Evolutionary conservation across 2,113 vertebrate genomes (phyloP), one percentile per base, ranked within the genome.

Genomic region (Noturus placidus): DNA sequence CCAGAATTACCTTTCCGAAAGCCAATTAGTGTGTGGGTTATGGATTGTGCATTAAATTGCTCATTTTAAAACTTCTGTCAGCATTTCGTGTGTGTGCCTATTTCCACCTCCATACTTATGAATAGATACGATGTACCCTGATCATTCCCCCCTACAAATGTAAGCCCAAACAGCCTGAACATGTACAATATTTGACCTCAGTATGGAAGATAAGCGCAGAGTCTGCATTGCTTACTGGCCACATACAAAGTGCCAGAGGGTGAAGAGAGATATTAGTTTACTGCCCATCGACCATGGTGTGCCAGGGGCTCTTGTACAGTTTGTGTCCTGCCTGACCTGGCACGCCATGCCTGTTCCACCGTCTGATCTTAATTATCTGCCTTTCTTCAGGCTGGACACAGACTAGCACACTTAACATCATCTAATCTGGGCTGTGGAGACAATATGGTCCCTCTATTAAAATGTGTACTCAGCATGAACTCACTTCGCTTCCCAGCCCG

Each of bases 381-480:
- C 30, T 81, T 80, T 86, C 72, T 52, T 70, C 83, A 82, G 54
- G 61, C 89, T 92, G 91, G 91, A 91, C 86, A 20, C 63, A 25
- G 38, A 91, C 83, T 87, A 89, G 89, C 17, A 4, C 88, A 89
- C 90, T 30, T 69, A 91, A 80, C 87, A 86, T 80, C 52, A 78
- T 91, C 84, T 89, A 88, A 92, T 93, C 93, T 76, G 88, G 56
- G 63, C 38, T 56, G 67, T 69, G 85, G 84, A 92, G 90, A 80
- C 84, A 90, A 91, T 91, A 89, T 92, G 79, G 84, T 92, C 89
- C 80, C 11, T 74, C 86, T 88, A 89, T 93, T 94, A 86, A 93
- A 92, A 88, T 87, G 83, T 79, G 84, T 88, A 89, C 90, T 92
- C 86, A 86, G 82, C 61, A 17, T 74, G 30, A 90, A 91, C 90